phyloP scores from a whole-genome alignment of 2,888 invertebrate species.

The Drosophila recens region DNA sequence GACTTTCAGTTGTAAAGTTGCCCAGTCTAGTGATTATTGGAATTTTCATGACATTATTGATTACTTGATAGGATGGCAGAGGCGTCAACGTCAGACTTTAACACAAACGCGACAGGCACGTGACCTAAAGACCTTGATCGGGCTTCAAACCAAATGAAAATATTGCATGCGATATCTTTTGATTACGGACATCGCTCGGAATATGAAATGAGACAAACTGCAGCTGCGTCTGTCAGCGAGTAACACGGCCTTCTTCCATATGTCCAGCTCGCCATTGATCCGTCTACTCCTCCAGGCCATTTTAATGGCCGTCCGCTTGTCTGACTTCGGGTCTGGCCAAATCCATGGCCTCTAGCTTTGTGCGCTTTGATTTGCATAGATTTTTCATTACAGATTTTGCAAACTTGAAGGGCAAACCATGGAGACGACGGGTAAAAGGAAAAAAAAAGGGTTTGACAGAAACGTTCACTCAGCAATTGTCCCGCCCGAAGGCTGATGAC shows the following conservation, averaged over 20 bases:
- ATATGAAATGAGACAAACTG: constrained; percentile 83
- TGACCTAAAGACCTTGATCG: constrained; percentile 54
- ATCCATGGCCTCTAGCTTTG: constrained; percentile 44
- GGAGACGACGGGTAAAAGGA: constrained; percentile 9
- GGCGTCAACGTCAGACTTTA: constrained; percentile 43
- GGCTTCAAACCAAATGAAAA: constrained; percentile 44
- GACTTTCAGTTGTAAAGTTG: not conserved
- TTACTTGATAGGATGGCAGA: constrained; percentile 19
- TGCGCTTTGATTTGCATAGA: constrained; percentile 78
- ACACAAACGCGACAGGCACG: constrained; percentile 57
- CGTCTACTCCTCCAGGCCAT: not conserved
- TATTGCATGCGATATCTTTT: constrained; percentile 82
- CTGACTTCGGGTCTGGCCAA: constrained; percentile 29
- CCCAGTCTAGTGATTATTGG: constrained; percentile 13
- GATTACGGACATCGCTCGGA: constrained; percentile 83
- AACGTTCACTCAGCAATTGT: constrained; percentile 50
- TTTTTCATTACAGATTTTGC: constrained; percentile 79
- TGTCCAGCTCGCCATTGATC: constrained; percentile 40
- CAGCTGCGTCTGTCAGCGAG: constrained; percentile 59
- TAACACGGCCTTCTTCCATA: constrained; percentile 29
- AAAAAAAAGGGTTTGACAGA: constrained; percentile 54
- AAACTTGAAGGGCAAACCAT: constrained; percentile 41
- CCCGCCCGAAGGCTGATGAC: constrained; percentile 66
- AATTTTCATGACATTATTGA: constrained; percentile 38
- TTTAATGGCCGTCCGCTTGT: constrained; percentile 23